A percentile compares a stretch with the other conserved stretches of the same genome.
phyloP scores from a whole-genome alignment of 2,888 invertebrate species.

The Ochlodes sylvanus region DNA sequence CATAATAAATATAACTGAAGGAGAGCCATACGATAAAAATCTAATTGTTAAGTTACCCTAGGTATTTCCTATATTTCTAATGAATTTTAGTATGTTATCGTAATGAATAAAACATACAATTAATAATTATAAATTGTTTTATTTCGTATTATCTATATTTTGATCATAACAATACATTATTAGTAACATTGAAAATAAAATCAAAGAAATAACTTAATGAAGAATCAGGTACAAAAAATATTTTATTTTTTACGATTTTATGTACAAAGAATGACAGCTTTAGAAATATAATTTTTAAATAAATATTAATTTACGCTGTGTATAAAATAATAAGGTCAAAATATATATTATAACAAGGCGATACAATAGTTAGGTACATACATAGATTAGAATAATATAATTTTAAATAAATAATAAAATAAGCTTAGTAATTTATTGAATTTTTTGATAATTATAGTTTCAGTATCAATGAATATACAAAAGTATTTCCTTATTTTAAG shows the following conservation, averaged over 20 bases:
- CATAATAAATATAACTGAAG: constrained; percentile 44
- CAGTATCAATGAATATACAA: no score
- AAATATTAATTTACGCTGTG: neutral
- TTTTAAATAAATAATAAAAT: neutral
- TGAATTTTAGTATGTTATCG: constrained; percentile 36
- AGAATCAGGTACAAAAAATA: no score
- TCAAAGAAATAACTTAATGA: constrained; percentile 14
- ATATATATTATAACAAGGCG: no score
- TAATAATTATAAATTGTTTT: constrained; percentile 58
- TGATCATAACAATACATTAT: constrained; percentile 47
- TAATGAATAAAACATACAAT: constrained; percentile 50
- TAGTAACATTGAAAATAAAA: constrained; percentile 41
- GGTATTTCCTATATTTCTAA: constrained; percentile 53
- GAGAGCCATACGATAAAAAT: constrained; percentile 75
- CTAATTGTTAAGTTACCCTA: constrained; percentile 75
- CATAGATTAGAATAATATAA: no score
- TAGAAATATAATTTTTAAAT: neutral
- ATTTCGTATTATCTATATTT: constrained; percentile 51
- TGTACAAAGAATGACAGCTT: constrained; percentile 5
- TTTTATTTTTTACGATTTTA: no score
- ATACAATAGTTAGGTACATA: no score
- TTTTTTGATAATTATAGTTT: neutral
- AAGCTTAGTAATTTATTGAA: neutral
- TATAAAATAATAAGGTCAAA: no score
- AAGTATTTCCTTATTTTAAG: neutral